Evolutionary conservation across 2,888 invertebrate genomes (phyloP).

Genomic region (Marronus borbonicus): DNA sequence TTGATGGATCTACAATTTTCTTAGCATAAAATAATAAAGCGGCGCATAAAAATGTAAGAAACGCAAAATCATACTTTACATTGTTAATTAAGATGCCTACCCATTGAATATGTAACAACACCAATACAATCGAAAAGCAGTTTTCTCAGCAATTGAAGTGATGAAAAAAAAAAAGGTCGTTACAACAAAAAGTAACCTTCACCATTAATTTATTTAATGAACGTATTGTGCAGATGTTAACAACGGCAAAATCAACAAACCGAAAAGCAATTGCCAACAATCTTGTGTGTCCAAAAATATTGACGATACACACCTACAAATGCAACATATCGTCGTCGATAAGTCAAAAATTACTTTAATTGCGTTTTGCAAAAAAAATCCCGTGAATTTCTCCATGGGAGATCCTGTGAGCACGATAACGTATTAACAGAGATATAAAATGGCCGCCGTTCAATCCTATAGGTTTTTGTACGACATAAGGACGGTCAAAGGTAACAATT

Average conservation of each 20-base stretch:
- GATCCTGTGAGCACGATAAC: constrained; percentile 26
- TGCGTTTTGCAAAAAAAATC: constrained; percentile 1
- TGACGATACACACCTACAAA: neutral
- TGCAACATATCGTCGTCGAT: no score
- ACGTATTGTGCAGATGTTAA: constrained; percentile 32
- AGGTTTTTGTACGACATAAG: constrained; percentile 20
- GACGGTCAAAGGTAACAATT: constrained; percentile 20
- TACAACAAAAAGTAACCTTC: constrained; percentile 42
- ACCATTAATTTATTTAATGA: constrained; percentile 41
- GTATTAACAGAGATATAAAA: constrained; percentile 41
- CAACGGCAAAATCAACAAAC: constrained; percentile 22
- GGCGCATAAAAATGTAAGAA: no score
- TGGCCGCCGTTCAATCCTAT: constrained; percentile 38
- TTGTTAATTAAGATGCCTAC: neutral
- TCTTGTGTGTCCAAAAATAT: neutral
- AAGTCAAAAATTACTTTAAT: neutral
- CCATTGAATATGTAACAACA: constrained; percentile 3
- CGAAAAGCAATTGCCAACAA: constrained; percentile 30
- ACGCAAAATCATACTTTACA: no score
- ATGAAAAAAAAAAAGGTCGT: constrained; percentile 25
- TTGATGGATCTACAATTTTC: no score
- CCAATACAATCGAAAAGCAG: neutral
- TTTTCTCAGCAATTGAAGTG: neutral
- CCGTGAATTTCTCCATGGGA: constrained; percentile 7
- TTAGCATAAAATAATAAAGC: no score